phyloP scores from a whole-genome alignment of 1,140 invertebrate genomes.

The Leguminivora glycinivorella region DNA sequence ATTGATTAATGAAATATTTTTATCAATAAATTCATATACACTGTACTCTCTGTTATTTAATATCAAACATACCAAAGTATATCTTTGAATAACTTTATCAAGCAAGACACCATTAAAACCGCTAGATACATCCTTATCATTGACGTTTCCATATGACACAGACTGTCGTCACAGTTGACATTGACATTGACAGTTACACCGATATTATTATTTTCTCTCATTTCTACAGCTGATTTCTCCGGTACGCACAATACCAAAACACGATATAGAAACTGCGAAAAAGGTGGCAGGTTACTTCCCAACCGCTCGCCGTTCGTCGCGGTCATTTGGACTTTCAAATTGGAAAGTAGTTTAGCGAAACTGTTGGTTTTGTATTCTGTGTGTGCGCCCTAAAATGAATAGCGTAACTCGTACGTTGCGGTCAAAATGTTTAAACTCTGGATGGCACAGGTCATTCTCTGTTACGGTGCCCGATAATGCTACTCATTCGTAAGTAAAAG shows the following conservation, averaged over 20 bases:
- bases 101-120: neutral
- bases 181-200: neutral
- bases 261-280: neutral
- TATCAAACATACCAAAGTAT: too few relatives aligned
- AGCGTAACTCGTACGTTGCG: neutral
- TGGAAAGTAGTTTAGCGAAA: neutral
- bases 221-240: slow-evolving; percentile 12
- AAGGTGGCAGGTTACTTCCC: neutral
- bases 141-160: neutral
- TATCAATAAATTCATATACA: too few relatives aligned
- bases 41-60: too few relatives aligned
- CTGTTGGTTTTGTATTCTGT: neutral
- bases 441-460: slow-evolving; percentile 48
- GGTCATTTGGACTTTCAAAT: neutral
- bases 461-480: slow-evolving; percentile 50
- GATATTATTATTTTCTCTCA: neutral
- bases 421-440: slow-evolving; percentile 2
- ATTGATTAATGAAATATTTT: neutral
- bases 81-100: neutral
- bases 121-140: neutral
- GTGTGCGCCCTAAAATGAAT: slow-evolving; percentile 2
- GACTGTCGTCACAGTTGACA: neutral
- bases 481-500: slow-evolving; percentile 58
- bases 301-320: neutral
- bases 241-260: neutral